phyloP scores from a whole-genome alignment of 2,888 invertebrate species.

The Spicauda simplicius region DNA sequence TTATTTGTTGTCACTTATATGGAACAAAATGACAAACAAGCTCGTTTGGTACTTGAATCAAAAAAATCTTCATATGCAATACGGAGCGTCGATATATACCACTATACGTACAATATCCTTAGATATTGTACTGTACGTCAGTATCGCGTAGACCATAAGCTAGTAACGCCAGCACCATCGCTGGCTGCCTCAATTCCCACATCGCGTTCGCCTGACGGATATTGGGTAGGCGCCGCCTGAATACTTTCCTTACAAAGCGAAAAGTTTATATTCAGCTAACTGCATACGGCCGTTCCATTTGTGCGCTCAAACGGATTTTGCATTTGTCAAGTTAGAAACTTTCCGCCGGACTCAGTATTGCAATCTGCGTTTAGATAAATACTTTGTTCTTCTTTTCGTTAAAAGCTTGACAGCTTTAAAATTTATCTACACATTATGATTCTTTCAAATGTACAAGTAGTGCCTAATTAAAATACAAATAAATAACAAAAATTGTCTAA shows the following conservation, averaged over 20 bases:
- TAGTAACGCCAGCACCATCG: slow-evolving; percentile 45
- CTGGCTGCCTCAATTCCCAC: slow-evolving; percentile 62
- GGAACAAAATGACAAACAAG: too few species aligned
- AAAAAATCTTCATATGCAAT: too few species aligned
- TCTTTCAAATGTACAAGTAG: too few species aligned
- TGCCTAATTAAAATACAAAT: too few species aligned
- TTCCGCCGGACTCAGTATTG: slow-evolving; percentile 21
- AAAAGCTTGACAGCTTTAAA: background rate
- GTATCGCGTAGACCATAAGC: slow-evolving; percentile 39
- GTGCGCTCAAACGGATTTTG: slow-evolving; percentile 33
- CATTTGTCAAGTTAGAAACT: slow-evolving; percentile 37
- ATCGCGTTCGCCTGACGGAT: slow-evolving; percentile 56
- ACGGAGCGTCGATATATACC: too few species aligned
- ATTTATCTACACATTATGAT: too few species aligned
- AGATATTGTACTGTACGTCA: too few species aligned
- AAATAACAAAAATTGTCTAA: too few species aligned
- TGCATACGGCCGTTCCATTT: slow-evolving; percentile 65
- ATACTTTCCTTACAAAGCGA: slow-evolving; percentile 74
- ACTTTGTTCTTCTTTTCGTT: background rate
- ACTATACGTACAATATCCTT: too few species aligned
- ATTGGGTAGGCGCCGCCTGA: slow-evolving; percentile 69
- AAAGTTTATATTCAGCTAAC: slow-evolving; percentile 75
- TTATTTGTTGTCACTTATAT: too few species aligned
- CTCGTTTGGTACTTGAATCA: too few species aligned
- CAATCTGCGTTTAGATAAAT: slow-evolving; percentile 28